Base-by-base conservation (phyloP, 2,888 invertebrate genomes). In the Euplexia lucipara region DNA sequence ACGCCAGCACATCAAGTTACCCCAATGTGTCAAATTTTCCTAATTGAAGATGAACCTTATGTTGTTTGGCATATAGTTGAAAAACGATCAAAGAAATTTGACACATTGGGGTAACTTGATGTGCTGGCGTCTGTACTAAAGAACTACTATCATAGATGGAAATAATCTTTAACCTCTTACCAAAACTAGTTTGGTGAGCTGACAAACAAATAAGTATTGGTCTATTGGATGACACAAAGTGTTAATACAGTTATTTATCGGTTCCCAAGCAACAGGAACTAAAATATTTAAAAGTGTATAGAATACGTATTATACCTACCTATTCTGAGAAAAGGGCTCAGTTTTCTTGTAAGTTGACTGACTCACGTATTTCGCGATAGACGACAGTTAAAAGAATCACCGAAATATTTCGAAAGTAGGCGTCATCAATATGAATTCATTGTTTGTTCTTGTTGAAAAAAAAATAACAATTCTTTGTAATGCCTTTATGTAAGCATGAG, bases 191-290 rank as follows among this genome's bases (percentile, higher is more conserved):
- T 10, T 16, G 14, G 10, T 14, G 14, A 6, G 14, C 16, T 48
- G 18, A 37, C 44, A 63, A 63, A 49, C 35, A 45, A 61, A 64
- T 3, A 26, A 26, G 26, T 59, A 70, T 56, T 67, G 61, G 54
- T 61, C 59, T 59, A 70, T 56, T 67, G 61, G 54, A 64, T 61
- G 48, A 56, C 54, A 67, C 64, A 49, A 54, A 63, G 56, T 70
- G 59, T 69, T 70, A 62, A 56, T 47, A 54, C 37, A 48, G 26
- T 39, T 57, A 58, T 32, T 39, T 57, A 58, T 32, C 41, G 49
- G 61, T 79, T 68, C n/a, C 75, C 41, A 60, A 66, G 71, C 65
- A 58, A 77, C 67, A 39, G 39, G 2, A 56, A 53, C 8, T 56
- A 49, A 8, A 42, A 41, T 41, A 41, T 35, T 35, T 1, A 41